These are phyloP conservation scores for Pempheris klunzingeri DNA, from an alignment of 2,797 vertebrate genomes.

Conservation along the genomic window DNA sequence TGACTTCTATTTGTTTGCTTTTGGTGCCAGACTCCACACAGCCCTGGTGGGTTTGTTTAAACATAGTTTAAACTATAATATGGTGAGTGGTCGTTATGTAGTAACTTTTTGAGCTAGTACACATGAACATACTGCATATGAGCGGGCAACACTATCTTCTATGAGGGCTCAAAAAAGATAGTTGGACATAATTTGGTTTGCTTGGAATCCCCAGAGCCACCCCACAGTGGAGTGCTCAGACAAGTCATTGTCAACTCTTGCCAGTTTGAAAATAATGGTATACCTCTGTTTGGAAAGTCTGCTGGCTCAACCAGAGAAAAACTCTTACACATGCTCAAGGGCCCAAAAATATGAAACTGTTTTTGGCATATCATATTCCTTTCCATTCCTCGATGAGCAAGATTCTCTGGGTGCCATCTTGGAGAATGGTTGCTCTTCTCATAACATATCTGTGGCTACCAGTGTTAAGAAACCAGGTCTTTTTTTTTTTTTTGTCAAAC, in stretches of 20 bases:
- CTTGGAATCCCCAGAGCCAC: not conserved
- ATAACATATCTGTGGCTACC: slow-evolving; percentile 1
- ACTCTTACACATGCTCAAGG: not conserved
- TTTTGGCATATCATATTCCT: not conserved
- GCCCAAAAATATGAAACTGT: not conserved
- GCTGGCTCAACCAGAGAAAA: not conserved
- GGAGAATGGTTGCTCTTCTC: not conserved
- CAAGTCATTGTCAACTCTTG: not conserved
- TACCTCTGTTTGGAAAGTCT: not conserved
- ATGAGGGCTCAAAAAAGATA: not conserved
- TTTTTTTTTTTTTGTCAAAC: too few species aligned
- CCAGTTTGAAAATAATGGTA: not conserved
- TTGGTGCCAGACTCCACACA: not conserved
- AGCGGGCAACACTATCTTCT: not conserved
- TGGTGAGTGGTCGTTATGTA: not conserved
- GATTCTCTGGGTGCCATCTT: not conserved
- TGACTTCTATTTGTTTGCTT: not conserved
- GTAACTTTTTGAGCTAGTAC: not conserved
- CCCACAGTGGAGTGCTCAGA: not conserved
- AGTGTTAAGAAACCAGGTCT: too few species aligned
- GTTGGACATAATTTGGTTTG: not conserved
- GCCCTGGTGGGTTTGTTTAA: slow-evolving; percentile 9
- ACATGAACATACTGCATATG: not conserved
- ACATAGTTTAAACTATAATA: not conserved
- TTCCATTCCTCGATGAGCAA: not conserved